Evolutionary conservation across 2,797 vertebrate species (phyloP).

Genomic region (Poecilia gillii): DNA sequence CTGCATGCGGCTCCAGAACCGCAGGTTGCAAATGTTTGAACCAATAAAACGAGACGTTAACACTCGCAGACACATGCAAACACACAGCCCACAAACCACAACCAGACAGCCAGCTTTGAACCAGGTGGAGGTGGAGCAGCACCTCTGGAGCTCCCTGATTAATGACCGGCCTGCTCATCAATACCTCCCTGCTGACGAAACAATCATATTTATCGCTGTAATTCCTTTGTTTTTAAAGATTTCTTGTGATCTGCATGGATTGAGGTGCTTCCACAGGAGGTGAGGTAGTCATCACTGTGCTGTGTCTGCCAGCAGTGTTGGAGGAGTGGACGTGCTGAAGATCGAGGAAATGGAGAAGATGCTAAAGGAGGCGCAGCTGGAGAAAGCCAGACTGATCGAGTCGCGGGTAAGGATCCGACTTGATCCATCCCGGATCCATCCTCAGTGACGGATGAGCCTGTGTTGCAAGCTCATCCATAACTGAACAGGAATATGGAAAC

Average conservation of each 20-base stretch:
- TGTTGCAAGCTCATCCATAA: constrained; percentile 12
- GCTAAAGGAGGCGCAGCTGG: constrained; percentile 91
- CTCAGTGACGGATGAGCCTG: constrained; percentile 37
- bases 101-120: not conserved
- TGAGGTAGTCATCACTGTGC: not conserved
- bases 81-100: not conserved
- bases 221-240: not conserved
- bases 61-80: not conserved
- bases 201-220: constrained; percentile 1
- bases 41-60: not conserved
- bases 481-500: not conserved
- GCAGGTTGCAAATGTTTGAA: not conserved
- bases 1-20: not conserved
- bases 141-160: constrained; percentile 1
- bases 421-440: constrained; percentile 29
- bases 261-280: not conserved
- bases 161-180: constrained; percentile 2
- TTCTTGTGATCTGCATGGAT: not conserved
- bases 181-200: constrained; percentile 11
- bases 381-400: constrained; percentile 92
- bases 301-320: constrained; percentile 77
- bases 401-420: constrained; percentile 84
- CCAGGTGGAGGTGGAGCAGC: not conserved
- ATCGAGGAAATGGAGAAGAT: constrained; percentile 98
- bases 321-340: constrained; percentile 85